phyloP scores from a whole-genome alignment of 2,888 invertebrate genomes.

The Chloroclysta siterata region DNA sequence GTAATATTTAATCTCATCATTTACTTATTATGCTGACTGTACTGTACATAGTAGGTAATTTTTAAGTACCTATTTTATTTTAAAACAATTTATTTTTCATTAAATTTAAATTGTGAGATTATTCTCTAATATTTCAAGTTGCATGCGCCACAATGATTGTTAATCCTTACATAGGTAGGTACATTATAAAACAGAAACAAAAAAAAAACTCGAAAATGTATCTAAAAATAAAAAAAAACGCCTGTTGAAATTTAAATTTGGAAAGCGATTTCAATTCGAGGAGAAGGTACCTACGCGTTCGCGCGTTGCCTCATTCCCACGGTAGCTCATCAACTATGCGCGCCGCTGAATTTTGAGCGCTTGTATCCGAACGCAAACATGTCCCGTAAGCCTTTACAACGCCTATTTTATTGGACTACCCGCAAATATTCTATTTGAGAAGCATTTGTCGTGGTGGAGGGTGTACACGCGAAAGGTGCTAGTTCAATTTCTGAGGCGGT shows the following conservation, averaged over 20 bases:
- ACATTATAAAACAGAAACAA: too few species aligned
- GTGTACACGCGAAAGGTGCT: background rate
- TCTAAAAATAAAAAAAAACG: too few species aligned
- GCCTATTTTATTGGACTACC: slow-evolving; percentile 52
- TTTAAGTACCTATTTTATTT: too few species aligned
- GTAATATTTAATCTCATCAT: too few species aligned
- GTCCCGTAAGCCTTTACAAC: slow-evolving; percentile 57
- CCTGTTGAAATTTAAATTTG: slow-evolving; percentile 16
- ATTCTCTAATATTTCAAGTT: too few species aligned
- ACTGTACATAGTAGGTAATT: too few species aligned
- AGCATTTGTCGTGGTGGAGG: background rate
- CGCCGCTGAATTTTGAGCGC: slow-evolving; percentile 58
- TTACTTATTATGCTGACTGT: too few species aligned
- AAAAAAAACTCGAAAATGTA: too few species aligned
- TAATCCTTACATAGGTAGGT: too few species aligned
- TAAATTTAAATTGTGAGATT: too few species aligned
- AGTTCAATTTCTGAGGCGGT: background rate
- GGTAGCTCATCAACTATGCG: slow-evolving; percentile 65
- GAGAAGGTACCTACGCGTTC: background rate
- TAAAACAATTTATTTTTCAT: too few species aligned
- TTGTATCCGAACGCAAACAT: slow-evolving; percentile 55
- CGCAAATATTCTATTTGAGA: slow-evolving; percentile 24
- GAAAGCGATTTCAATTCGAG: slow-evolving; percentile 23
- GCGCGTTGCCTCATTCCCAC: slow-evolving; percentile 54
- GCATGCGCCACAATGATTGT: too few species aligned